These are phyloP conservation scores for Eutolmus rufibarbis DNA, from an alignment of 2,888 invertebrate species.

Conservation along the genomic window DNA sequence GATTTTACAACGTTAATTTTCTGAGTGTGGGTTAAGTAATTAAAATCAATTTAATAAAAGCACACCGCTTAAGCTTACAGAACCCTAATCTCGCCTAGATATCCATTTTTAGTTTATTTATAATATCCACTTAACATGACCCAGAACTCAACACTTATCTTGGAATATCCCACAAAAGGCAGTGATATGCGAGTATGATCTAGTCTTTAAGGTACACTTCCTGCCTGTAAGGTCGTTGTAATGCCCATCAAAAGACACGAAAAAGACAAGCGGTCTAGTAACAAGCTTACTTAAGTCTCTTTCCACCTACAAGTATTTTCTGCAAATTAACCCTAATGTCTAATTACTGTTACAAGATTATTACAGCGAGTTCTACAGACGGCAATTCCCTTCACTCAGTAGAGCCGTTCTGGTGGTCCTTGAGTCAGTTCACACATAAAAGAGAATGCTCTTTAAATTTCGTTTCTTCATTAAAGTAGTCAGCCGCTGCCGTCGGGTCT, in stretches of 20 bases:
- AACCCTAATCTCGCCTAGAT: no score
- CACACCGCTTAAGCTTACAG: no score
- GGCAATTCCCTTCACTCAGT: neutral
- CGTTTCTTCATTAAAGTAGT: neutral
- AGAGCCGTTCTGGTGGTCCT: neutral
- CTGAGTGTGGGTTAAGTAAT: no score
- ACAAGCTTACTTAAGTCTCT: neutral
- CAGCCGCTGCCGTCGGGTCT: neutral
- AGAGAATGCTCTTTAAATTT: neutral
- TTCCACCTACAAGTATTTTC: neutral
- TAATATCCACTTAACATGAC: no score
- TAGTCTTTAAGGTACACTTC: no score
- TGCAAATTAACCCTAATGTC: conserved; percentile 1
- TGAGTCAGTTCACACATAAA: no score
- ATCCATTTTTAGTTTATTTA: no score
- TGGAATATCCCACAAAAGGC: neutral
- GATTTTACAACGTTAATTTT: no score
- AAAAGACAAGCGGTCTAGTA: neutral
- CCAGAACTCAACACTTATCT: no score
- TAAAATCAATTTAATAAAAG: no score
- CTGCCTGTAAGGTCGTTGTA: neutral
- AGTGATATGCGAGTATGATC: neutral
- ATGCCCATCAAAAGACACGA: neutral
- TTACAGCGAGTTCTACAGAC: neutral
- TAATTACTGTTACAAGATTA: conserved; percentile 15